These are phyloP conservation scores for Polypedilum pembai DNA, from an alignment of 1,140 invertebrate genomes.

Conservation along the genomic window DNA sequence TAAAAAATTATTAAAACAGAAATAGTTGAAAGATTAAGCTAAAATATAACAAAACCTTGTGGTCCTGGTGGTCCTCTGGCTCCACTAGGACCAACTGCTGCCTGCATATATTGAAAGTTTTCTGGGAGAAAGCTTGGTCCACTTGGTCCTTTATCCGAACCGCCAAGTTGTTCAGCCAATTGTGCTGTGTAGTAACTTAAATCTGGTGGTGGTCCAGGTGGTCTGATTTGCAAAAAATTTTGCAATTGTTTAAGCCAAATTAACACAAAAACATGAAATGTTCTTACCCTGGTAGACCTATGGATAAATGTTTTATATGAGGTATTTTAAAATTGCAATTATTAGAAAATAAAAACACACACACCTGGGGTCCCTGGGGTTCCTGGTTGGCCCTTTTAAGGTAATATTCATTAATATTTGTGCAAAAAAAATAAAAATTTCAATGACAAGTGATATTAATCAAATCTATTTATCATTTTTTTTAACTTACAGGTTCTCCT, in stretches of 20 bases:
- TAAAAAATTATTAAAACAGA: conserved; percentile 30
- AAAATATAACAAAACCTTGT: neutral
- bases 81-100: conserved; percentile 65
- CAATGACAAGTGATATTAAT: no score
- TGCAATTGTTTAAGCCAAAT: neutral
- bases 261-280: neutral
- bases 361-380: conserved; percentile 61
- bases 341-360: conserved; percentile 48
- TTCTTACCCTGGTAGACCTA: neutral
- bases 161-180: conserved; percentile 54
- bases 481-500: conserved; percentile 48
- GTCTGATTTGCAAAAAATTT: conserved; percentile 45
- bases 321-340: neutral
- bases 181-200: conserved; percentile 60
- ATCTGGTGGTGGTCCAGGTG: conserved; percentile 65
- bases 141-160: conserved; percentile 65
- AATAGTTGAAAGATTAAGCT: neutral
- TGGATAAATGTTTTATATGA: neutral
- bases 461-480: no score
- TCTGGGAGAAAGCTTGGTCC: conserved; percentile 47
- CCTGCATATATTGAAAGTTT: conserved; percentile 66
- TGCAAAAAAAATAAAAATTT: no score
- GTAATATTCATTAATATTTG: no score
- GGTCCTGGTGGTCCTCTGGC: conserved; percentile 60
- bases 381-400: conserved; percentile 55